phyloP scores from a whole-genome alignment of 2,113 vertebrate genomes.

The Protobothrops mucrosquamatus region DNA sequence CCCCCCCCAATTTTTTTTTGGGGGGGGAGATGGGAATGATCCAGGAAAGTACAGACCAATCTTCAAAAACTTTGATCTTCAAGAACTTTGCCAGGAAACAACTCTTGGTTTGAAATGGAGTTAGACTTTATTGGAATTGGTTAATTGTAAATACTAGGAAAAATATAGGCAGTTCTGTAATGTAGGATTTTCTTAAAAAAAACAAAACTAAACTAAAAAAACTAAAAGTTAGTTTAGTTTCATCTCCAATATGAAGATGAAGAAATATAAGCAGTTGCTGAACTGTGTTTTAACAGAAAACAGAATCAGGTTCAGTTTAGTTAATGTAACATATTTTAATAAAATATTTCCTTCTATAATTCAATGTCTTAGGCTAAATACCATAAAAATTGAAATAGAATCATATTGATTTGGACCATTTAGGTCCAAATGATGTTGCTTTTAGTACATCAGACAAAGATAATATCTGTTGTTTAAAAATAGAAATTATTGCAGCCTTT shows the following conservation, averaged over 20 bases:
- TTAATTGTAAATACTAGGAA: background rate
- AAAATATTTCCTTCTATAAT: background rate
- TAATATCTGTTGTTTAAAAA: background rate
- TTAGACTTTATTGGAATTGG: background rate
- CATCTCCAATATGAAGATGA: background rate
- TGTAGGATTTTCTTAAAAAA: background rate
- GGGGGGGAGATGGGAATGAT: no score
- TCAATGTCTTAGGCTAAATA: background rate
- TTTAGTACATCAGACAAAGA: background rate
- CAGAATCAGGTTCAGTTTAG: background rate
- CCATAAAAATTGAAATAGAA: background rate
- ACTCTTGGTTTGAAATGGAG: background rate
- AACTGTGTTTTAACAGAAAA: accelerated
- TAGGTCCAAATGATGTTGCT: accelerated
- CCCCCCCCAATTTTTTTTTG: no score
- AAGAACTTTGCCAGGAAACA: background rate
- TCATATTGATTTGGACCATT: background rate
- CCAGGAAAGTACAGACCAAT: no score
- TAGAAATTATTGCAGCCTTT: no score
- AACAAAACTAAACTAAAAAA: no score
- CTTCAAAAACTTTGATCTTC: no score
- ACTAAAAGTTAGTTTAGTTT: no score
- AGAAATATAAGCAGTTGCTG: background rate
- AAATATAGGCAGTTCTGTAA: background rate
- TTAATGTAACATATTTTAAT: background rate